These are phyloP conservation scores for Melanerpes formicivorus DNA, from an alignment of 2,113 vertebrate genomes.

Conservation along the genomic window DNA sequence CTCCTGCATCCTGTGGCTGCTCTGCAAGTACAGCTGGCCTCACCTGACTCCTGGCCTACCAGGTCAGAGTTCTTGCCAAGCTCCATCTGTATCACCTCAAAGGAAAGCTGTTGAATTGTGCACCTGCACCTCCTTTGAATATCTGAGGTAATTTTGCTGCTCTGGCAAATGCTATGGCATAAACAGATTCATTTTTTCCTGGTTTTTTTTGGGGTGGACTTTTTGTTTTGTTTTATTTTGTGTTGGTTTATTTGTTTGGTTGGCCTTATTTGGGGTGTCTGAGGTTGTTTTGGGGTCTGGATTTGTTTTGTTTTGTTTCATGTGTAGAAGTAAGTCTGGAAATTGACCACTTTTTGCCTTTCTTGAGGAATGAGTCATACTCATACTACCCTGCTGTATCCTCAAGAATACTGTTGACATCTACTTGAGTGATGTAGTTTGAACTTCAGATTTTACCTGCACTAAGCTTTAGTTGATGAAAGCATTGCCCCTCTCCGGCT, in stretches of 20 bases:
- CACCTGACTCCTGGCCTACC: background rate
- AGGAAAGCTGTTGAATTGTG: background rate
- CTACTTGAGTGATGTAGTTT: background rate
- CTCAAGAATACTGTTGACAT: background rate
- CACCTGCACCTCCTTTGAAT: background rate
- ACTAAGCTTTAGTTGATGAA: background rate
- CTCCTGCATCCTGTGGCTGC: background rate
- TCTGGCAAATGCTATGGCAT: background rate
- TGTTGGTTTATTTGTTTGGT: background rate
- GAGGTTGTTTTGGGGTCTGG: too few species aligned
- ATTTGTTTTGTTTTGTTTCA: too few species aligned
- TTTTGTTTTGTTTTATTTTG: too few species aligned
- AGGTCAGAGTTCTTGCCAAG: background rate
- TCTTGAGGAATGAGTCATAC: background rate
- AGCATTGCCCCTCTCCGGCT: background rate
- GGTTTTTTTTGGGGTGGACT: too few species aligned
- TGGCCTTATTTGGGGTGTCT: too few species aligned
- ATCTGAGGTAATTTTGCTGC: background rate
- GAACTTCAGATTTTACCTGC: background rate
- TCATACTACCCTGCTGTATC: too few species aligned
- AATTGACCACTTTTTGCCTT: background rate
- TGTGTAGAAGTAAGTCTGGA: background rate
- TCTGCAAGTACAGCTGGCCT: background rate
- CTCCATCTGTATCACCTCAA: background rate
- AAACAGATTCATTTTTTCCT: fast-evolving